Conservation (phyloP, 2,797 vertebrate genomes). For the Pantherophis vulpinus region DNA sequence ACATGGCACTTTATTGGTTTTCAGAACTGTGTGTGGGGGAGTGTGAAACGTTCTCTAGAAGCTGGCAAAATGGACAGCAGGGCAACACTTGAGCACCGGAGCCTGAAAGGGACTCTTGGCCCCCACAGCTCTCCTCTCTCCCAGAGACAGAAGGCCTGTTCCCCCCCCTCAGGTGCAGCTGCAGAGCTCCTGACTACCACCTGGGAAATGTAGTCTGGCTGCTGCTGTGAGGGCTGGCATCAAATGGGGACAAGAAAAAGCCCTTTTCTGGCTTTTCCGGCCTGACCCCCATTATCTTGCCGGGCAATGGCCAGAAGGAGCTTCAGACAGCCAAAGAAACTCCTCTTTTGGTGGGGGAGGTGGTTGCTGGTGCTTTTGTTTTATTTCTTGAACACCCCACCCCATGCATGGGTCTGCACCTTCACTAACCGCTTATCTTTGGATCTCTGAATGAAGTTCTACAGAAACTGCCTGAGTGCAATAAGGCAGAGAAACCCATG, state of each 20-base stretch:
- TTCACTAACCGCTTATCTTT: neutral
- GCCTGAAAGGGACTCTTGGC: neutral
- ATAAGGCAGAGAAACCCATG: neutral
- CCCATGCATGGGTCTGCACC: neutral
- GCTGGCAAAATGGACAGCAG: neutral
- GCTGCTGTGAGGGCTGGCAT: neutral
- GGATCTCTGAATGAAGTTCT: neutral
- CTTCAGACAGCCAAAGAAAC: neutral
- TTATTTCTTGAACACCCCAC: neutral
- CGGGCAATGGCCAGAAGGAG: neutral
- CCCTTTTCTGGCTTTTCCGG: neutral
- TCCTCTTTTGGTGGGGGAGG: neutral
- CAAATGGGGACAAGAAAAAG: neutral
- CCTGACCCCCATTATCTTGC: neutral
- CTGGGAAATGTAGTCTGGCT: neutral
- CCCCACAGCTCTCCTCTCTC: neutral
- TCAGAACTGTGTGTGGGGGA: too few species aligned
- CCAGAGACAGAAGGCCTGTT: neutral
- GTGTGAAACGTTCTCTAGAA: neutral
- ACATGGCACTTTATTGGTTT: neutral
- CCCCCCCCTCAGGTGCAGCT: neutral
- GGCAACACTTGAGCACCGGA: neutral
- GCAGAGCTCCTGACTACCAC: neutral
- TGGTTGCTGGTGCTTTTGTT: neutral
- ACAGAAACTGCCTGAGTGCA: neutral